phyloP scores from a whole-genome alignment of 2,888 invertebrate genomes.

The Tetramorium bicarinatum region DNA sequence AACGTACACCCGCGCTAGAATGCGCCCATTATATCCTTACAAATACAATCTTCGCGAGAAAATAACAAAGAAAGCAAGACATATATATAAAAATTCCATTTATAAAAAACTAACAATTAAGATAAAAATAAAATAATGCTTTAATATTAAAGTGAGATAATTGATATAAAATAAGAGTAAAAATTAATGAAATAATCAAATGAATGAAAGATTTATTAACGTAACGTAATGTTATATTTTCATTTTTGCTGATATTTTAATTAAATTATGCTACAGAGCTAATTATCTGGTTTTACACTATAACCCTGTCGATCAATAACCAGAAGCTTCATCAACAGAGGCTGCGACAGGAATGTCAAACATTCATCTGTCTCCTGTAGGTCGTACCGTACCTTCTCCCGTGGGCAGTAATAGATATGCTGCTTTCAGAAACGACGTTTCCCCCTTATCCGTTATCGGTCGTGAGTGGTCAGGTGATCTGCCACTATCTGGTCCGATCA shows the following conservation, averaged over 20 bases:
- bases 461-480: constrained; percentile 20
- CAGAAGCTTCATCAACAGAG: constrained; percentile 42
- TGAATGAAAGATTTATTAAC: neutral
- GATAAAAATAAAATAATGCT: neutral
- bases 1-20: constrained; percentile 45
- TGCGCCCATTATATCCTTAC: neutral
- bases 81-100: neutral
- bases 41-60: neutral
- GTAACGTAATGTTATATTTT: neutral
- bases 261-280: neutral
- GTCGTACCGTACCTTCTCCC: constrained; percentile 7
- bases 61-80: neutral
- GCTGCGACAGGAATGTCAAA: constrained; percentile 45
- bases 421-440: constrained; percentile 42
- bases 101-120: neutral
- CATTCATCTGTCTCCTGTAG: constrained; percentile 44
- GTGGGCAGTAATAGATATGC: constrained; percentile 18
- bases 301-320: neutral
- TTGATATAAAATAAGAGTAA: neutral
- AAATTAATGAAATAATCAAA: neutral
- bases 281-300: neutral
- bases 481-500: constrained; percentile 20
- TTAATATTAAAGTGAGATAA: neutral
- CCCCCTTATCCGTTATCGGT: constrained; percentile 16
- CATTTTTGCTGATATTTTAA: neutral